Evolutionary conservation across 2,888 invertebrate genomes (phyloP), one percentile per base, ranked within the genome.

Genomic region (Tenthredo distinguenda): DNA sequence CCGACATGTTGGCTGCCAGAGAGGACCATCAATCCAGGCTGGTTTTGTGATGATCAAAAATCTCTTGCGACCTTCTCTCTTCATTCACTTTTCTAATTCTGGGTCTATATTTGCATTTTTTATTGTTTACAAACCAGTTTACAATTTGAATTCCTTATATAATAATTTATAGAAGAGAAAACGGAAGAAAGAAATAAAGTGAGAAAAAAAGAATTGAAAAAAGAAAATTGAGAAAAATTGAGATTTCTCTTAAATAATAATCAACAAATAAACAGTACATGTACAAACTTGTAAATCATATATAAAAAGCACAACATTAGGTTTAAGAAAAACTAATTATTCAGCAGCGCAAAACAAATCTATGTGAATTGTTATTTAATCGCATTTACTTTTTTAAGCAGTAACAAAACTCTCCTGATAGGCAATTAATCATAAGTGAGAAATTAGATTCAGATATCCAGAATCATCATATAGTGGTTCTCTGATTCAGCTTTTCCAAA

Each of bases 1-100:
- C 87, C 88, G 92, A 89, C 89, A 90, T 88, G 90, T 91, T 89
- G 89, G 90, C 86, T 90, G 90, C 90, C 88, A 90, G 88, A 87
- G 77, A 62, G 89, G 89, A 87, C 83, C 68, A 12, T n/a, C 26
- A 12, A 83, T 83, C 68, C 83, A 58, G 83, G 83, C 62, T 79
- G 65, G 47, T 85, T 68, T 84, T 65, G n/a, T 26, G 76, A 74
- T 21, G 81, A 85, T 84, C 15, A 50, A 31, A 65, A 85, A 74
- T 72, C 84, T 86, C 71, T 84, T 86, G 86, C 85, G 87, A 85
- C 85, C 86, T 85, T 87, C 85, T 86, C 90, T 91, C 91, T 89
- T 90, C 90, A 89, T 88, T 90, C 91, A 90, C 90, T 90, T 86
- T 90, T 89, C 12, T 68, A 21, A 71, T 83, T 47, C 31, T 47